phyloP scores from a whole-genome alignment of 2,888 invertebrate species.

The Cheilosia urbana region DNA sequence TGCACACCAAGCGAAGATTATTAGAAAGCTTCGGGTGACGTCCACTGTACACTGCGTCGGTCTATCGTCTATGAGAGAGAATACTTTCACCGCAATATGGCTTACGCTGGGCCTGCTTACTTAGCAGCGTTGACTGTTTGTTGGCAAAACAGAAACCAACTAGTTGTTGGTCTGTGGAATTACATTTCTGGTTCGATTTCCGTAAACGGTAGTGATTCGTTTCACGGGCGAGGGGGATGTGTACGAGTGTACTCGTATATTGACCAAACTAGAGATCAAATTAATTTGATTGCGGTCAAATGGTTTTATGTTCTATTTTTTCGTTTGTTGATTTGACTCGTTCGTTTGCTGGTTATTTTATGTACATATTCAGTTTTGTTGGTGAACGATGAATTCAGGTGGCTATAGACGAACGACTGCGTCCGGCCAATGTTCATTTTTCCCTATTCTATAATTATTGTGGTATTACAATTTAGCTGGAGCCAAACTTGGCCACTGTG shows the following conservation, averaged over 20 bases:
- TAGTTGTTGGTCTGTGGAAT: conserved; percentile 36
- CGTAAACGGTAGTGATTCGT: conserved; percentile 45
- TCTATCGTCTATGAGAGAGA: conserved; percentile 21
- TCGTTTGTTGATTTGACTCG: conserved; percentile 20
- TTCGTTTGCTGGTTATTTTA: conserved; percentile 1
- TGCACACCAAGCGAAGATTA: conserved; percentile 18
- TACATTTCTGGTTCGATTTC: conserved; percentile 61
- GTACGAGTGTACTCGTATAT: neutral
- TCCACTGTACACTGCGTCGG: neutral
- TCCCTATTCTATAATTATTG: too few relatives aligned
- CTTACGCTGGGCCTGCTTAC: conserved; percentile 21
- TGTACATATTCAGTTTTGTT: conserved; percentile 48
- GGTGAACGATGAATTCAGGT: neutral
- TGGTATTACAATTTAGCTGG: too few relatives aligned
- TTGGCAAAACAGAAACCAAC: conserved; percentile 37
- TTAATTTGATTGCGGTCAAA: conserved; percentile 44
- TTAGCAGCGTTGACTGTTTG: conserved; percentile 31
- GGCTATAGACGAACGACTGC: too few relatives aligned
- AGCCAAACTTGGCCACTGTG: too few relatives aligned
- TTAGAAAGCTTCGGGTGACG: conserved; percentile 44
- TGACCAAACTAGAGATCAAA: conserved; percentile 50
- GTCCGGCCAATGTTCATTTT: too few relatives aligned
- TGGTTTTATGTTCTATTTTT: conserved; percentile 33
- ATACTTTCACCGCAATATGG: conserved; percentile 60
- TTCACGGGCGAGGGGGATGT: neutral